These are phyloP conservation scores for Leptothorax acervorum DNA, from an alignment of 2,888 invertebrate species.

Conservation along the genomic window DNA sequence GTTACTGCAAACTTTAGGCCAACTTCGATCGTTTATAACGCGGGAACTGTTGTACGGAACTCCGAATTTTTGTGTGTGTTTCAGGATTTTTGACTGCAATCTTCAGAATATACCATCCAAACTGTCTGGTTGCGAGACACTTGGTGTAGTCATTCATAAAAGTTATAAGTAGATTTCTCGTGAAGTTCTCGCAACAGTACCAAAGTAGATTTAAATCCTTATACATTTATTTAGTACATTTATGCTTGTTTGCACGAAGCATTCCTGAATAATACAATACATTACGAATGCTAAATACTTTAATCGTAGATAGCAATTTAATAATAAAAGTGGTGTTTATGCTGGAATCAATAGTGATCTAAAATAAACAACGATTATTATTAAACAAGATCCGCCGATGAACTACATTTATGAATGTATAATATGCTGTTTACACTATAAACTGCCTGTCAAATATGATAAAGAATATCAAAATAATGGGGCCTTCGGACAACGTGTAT, in stretches of 20 bases:
- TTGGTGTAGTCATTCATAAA: not conserved
- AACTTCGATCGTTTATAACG: conserved; percentile 9
- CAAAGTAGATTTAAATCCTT: not conserved
- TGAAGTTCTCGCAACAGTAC: not conserved
- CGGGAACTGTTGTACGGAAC: not conserved
- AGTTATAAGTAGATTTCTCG: conserved; percentile 9
- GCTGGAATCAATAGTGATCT: conserved; percentile 4
- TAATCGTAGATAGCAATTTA: not conserved
- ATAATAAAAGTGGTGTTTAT: not conserved
- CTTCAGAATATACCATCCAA: not conserved
- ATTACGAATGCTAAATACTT: conserved; percentile 10
- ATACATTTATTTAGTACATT: not conserved
- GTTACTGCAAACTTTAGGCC: conserved; percentile 33
- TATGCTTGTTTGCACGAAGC: not conserved
- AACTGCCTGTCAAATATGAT: not conserved
- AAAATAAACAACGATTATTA: not conserved
- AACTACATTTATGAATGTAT: not conserved
- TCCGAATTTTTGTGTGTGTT: not conserved
- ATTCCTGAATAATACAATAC: conserved; percentile 6
- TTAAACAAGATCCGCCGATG: not conserved
- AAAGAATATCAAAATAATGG: conserved; percentile 25
- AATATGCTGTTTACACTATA: not conserved
- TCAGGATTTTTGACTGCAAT: not conserved
- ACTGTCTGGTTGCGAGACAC: not conserved
- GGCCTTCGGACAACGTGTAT: not conserved